Conservation (phyloP, 2,797 vertebrate species). For the Neomorphus geoffroyi region DNA sequence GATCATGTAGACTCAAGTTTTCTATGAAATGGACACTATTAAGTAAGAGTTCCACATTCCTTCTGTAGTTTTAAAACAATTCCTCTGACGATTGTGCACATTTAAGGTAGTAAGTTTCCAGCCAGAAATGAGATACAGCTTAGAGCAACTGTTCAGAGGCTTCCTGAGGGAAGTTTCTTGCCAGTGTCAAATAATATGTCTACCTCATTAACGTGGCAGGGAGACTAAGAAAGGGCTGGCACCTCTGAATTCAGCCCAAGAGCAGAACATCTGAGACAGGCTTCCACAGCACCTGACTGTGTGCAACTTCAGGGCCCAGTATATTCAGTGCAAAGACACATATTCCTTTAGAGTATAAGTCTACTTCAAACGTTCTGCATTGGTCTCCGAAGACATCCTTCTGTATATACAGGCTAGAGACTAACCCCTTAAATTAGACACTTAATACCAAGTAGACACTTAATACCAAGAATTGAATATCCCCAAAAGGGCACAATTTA, state of each 20-base stretch:
- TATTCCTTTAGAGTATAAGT: not conserved
- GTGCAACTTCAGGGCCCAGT: not conserved
- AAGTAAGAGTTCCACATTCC: not conserved
- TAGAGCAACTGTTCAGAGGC: not conserved
- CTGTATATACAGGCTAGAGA: not conserved
- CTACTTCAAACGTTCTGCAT: not conserved
- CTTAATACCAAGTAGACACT: not conserved
- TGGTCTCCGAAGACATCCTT: not conserved
- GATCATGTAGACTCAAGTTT: not conserved
- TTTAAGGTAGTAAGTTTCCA: not conserved
- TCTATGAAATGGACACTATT: not conserved
- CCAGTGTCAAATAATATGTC: not conserved
- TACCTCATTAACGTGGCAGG: rapidly evolving
- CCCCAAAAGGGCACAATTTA: not conserved
- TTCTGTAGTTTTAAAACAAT: not conserved
- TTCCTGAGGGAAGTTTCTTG: not conserved
- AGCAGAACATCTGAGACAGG: not conserved
- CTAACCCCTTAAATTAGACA: not conserved
- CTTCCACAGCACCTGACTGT: rapidly evolving
- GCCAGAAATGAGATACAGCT: not conserved
- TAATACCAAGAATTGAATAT: not conserved
- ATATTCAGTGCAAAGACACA: not conserved
- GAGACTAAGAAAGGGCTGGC: not conserved
- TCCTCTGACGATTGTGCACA: not conserved
- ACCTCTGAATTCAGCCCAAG: not conserved